phyloP scores from a whole-genome alignment of 1,140 invertebrate genomes.

The Brachionus manjavacas region DNA sequence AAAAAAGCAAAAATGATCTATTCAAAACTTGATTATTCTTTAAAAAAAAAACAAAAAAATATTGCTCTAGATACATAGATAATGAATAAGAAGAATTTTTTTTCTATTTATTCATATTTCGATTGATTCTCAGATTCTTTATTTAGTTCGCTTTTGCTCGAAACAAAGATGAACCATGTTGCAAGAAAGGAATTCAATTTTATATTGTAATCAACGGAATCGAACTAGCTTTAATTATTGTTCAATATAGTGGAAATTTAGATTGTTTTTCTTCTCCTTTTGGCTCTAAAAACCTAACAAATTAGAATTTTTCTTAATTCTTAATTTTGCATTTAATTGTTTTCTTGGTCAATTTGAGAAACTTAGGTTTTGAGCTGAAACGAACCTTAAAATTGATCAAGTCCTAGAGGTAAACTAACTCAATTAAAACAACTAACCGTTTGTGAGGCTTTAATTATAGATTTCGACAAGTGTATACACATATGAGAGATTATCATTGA shows the following conservation, averaged over 20 bases:
- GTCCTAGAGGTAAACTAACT: slow-evolving; percentile 16
- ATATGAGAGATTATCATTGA: neutral
- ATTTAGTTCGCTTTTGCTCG: neutral
- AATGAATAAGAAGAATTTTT: neutral
- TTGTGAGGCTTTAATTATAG: neutral
- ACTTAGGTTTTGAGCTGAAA: neutral
- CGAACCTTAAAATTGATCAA: neutral
- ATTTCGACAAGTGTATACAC: neutral
- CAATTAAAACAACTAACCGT: neutral
- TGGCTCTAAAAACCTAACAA: neutral
- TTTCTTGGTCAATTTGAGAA: slow-evolving; percentile 34
- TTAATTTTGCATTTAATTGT: slow-evolving; percentile 24
- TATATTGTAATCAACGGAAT: neutral
- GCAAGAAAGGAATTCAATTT: neutral
- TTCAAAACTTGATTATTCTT: neutral
- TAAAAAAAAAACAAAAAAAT: slow-evolving; percentile 4
- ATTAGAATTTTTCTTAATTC: neutral
- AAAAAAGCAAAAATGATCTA: slow-evolving; percentile 5
- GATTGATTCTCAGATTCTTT: neutral
- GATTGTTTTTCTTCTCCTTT: neutral
- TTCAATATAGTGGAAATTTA: slow-evolving; percentile 14
- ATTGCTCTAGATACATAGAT: slow-evolving; percentile 38
- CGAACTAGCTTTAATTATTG: neutral
- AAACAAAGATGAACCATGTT: slow-evolving; percentile 6
- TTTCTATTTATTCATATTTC: neutral